phyloP scores from a whole-genome alignment of 1,140 invertebrate genomes.

The Ostrea edulis region DNA sequence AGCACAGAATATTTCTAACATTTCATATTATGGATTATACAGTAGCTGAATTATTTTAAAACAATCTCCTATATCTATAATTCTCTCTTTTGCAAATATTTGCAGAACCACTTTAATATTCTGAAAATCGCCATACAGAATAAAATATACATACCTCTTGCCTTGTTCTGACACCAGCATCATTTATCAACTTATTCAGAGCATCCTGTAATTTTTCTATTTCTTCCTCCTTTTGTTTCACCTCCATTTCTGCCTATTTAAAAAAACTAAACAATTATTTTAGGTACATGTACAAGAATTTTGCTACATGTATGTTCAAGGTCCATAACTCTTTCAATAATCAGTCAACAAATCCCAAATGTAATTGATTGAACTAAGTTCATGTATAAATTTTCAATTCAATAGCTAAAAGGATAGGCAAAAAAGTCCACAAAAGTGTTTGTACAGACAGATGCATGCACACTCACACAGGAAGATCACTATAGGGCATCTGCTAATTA shows the following conservation, averaged over 20 bases:
- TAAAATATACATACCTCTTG: conserved; percentile 67
- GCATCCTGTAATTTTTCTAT: conserved; percentile 69
- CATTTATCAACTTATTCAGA: conserved; percentile 74
- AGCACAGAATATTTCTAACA: not conserved
- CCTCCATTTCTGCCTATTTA: conserved; percentile 66
- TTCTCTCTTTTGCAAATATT: not conserved
- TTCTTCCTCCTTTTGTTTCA: conserved; percentile 73
- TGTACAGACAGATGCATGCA: too few relatives aligned
- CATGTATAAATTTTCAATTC: too few relatives aligned
- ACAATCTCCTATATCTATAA: not conserved
- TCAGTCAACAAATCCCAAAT: too few relatives aligned
- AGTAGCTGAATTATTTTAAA: not conserved
- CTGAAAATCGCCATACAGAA: not conserved
- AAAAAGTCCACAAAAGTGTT: too few relatives aligned
- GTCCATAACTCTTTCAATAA: too few relatives aligned
- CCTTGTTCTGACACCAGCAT: conserved; percentile 75
- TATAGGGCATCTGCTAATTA: too few relatives aligned
- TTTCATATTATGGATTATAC: not conserved
- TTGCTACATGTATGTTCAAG: too few relatives aligned
- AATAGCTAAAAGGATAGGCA: too few relatives aligned
- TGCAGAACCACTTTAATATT: not conserved
- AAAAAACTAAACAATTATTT: not conserved
- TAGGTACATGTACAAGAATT: not conserved
- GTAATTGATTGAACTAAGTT: too few relatives aligned
- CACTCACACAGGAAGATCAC: too few relatives aligned